A percentile compares a stretch with the other conserved stretches of the same genome.
These are phyloP conservation scores for Alosa sapidissima DNA, from an alignment of 2,797 vertebrate species.

Conservation along the genomic window DNA sequence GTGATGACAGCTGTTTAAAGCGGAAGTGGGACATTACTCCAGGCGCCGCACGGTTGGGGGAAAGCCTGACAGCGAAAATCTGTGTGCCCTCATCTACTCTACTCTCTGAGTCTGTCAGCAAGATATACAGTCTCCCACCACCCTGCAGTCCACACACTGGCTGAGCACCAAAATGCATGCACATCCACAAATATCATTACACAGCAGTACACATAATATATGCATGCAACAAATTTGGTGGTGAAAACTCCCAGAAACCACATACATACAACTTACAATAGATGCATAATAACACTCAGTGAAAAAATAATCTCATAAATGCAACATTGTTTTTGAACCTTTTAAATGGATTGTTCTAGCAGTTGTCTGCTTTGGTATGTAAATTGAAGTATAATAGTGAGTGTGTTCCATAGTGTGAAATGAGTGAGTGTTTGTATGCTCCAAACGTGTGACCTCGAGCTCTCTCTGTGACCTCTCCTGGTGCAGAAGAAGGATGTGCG, in stretches of 20 bases:
- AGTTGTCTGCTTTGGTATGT: background rate
- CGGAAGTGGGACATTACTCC: constrained; percentile 32
- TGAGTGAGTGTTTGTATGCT: background rate
- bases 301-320: background rate
- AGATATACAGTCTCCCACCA: background rate
- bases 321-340: background rate
- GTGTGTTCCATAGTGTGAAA: background rate
- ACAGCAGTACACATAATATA: too few species aligned
- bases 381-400: background rate
- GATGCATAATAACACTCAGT: background rate
- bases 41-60: background rate
- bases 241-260: background rate
- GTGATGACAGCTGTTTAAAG: constrained; percentile 45
- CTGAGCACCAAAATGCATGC: background rate
- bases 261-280: background rate
- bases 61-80: background rate
- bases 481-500: constrained; percentile 90
- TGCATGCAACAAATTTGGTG: too few species aligned
- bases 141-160: background rate
- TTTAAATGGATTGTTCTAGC: background rate
- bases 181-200: background rate
- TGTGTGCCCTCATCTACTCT: background rate
- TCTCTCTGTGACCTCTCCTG: background rate
- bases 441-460: background rate
- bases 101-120: background rate